Base-by-base conservation (phyloP, 2,113 vertebrate genomes). In the Gnathonemus echidnorhynchus region DNA sequence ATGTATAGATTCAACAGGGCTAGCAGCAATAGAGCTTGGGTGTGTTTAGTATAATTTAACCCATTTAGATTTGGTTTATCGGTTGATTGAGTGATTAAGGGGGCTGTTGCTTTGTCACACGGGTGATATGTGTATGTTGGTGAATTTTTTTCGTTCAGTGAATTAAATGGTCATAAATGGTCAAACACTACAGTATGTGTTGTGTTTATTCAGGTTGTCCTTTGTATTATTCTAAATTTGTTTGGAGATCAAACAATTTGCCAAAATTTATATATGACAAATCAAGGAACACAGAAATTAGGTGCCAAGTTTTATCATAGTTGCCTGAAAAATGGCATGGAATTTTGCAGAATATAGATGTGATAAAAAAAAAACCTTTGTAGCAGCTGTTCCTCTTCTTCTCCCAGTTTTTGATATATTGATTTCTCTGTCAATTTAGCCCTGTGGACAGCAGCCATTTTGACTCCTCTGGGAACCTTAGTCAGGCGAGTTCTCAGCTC, bases 381-480 rank as follows among this genome's bases (percentile, higher is more conserved):
- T 8, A 42, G 83, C 21, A 24, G 83, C 45, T 53, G 49, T 74
- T 2, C n/a, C 2, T 17, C 50, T 15, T 49, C 45, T 11, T 66
- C 11, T 89, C 2, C 19, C 70, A 21, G n/a, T 77, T 87, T 1
- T 24, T 91, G 70, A 91, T 56, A 74, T 24, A 6, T 52, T 11
- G 39, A 77, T 88, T 13, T 85, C 2, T 92, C 39, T 91, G 46
- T 83, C 86, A 21, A 93, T 91, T 88, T 92, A 99, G 98, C 94
- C 97, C 97, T 31, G 95, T 94, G 90, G 96, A 97, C 93, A 98
- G 97, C 92, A 98, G 97, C 93, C 97, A 95, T 91, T 98, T 97
- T 2, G 96, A 97, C 90, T 99, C 98, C 17, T 98, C 97, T 15
- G 97, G 97, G 66, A 98, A 98, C 92, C 95, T 98, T 90, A 99